phyloP scores from a whole-genome alignment of 2,797 vertebrate genomes.

The Garrulus glandarius region DNA sequence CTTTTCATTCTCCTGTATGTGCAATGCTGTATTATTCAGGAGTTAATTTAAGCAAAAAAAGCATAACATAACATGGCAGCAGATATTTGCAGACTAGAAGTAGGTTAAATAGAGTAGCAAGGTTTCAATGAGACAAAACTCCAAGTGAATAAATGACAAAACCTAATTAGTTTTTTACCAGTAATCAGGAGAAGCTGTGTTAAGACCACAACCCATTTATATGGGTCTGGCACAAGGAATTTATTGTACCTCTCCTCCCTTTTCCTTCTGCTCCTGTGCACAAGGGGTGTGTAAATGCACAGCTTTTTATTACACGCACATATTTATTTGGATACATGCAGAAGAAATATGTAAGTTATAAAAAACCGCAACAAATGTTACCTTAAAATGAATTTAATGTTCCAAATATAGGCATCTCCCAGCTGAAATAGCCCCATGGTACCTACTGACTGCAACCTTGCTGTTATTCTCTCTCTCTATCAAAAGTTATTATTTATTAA shows the following conservation, averaged over 20 bases:
- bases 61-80: constrained; percentile 73
- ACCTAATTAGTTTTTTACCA: constrained; percentile 72
- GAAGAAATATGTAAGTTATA: constrained; percentile 8
- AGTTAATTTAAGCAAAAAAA: constrained; percentile 76
- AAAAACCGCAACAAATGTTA: background rate
- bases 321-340: background rate
- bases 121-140: constrained; percentile 72
- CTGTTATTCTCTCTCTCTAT: constrained; percentile 39
- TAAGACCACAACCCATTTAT: constrained; percentile 55
- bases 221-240: background rate
- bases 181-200: constrained; percentile 65
- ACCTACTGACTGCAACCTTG: background rate
- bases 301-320: background rate
- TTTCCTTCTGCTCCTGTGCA: background rate
- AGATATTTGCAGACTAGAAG: constrained; percentile 70
- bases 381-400: background rate
- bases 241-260: background rate
- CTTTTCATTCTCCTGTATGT: constrained; percentile 64
- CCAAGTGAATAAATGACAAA: constrained; percentile 72
- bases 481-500: constrained; percentile 66
- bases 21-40: constrained; percentile 71
- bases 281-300: background rate
- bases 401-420: constrained; percentile 39
- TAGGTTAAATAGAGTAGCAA: constrained; percentile 73
- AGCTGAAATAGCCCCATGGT: constrained; percentile 26